Base-by-base conservation (phyloP, 2,888 invertebrate genomes). In the Odontocolon sp. region DNA sequence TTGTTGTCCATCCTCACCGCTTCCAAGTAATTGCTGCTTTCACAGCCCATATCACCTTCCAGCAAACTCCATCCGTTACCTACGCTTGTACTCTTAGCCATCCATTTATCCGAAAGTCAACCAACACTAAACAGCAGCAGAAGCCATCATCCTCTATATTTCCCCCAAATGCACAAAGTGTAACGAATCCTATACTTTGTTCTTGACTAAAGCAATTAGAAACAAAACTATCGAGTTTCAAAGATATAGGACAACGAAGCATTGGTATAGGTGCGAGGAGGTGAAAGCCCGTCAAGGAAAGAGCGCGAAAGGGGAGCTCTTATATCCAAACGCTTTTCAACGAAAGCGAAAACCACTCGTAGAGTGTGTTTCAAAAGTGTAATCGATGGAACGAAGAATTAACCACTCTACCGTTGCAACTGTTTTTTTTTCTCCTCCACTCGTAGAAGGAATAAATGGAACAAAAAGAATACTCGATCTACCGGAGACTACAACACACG, bases 221-320 rank as follows among this genome's bases (percentile, higher is more conserved):
- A 72, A 75, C 80, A 71, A 78, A 79, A 78, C 74, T 84, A 86
- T 86, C 83, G 80, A 77, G 81, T 86, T 86, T 81, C 83, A 36
- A 8, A 2, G 21, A n/a, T n/a, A 54, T 26, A 70, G 23, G 16
- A 42, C 14, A 38, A n/a, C 45, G 14, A 9, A 14, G 40, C 21
- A 9, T 2, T 14, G 16, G 45, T 56, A 14, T 21, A 40, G 11
- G 42, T 54, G 18, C 18, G 11, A 33, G 21, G 21, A 64, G 45
- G 21, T 36, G 42, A 38, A 45, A 38, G n/a, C 56, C 36, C 23
- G 38, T 31, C 18, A 8, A 28, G 16, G 18, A 59, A 38, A 50
- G 28, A 21, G 26, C 57, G 57, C 11, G 23, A 2, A 14, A 2
- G 31, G 21, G 63, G 57, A 67, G 76, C 71, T 77, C 52, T 68